Conservation (phyloP, 1,140 invertebrate genomes). For the Drosophila sp. region DNA sequence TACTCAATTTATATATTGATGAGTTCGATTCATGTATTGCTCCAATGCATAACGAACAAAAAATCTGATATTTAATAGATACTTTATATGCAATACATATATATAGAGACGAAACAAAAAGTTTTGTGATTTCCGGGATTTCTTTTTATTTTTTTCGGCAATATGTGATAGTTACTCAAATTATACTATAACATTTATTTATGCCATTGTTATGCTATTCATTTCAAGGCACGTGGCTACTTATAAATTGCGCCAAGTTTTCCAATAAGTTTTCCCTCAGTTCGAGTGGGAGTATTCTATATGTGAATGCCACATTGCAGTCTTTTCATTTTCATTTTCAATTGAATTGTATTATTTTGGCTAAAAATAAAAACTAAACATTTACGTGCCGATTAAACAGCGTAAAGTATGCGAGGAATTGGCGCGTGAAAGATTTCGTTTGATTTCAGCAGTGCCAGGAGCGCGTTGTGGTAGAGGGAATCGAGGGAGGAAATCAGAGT, state of each 20-base stretch:
- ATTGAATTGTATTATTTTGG: slow-evolving; percentile 51
- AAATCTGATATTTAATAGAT: too few relatives aligned
- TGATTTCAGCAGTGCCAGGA: slow-evolving; percentile 52
- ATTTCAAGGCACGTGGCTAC: slow-evolving; percentile 29
- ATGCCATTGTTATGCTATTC: slow-evolving; percentile 20
- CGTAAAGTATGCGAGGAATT: slow-evolving; percentile 72
- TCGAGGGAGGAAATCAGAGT: background rate
- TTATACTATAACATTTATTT: background rate
- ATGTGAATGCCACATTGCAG: slow-evolving; percentile 48
- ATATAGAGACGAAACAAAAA: too few relatives aligned
- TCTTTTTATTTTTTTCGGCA: too few relatives aligned
- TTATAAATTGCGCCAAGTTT: slow-evolving; percentile 33
- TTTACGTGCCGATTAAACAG: slow-evolving; percentile 67
- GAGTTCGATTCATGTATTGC: too few relatives aligned
- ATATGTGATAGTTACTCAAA: too few relatives aligned
- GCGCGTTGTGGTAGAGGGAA: background rate
- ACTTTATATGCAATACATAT: too few relatives aligned
- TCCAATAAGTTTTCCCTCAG: slow-evolving; percentile 33
- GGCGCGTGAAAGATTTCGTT: slow-evolving; percentile 80
- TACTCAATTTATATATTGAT: too few relatives aligned
- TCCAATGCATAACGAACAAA: too few relatives aligned
- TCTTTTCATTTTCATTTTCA: slow-evolving; percentile 43
- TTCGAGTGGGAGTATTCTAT: background rate
- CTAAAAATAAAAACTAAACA: slow-evolving; percentile 67
- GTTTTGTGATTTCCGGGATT: too few relatives aligned